Evolutionary conservation across 2,113 vertebrate species (phyloP), one percentile per base, ranked within the genome.

Genomic region (Vulpes lagopus): DNA sequence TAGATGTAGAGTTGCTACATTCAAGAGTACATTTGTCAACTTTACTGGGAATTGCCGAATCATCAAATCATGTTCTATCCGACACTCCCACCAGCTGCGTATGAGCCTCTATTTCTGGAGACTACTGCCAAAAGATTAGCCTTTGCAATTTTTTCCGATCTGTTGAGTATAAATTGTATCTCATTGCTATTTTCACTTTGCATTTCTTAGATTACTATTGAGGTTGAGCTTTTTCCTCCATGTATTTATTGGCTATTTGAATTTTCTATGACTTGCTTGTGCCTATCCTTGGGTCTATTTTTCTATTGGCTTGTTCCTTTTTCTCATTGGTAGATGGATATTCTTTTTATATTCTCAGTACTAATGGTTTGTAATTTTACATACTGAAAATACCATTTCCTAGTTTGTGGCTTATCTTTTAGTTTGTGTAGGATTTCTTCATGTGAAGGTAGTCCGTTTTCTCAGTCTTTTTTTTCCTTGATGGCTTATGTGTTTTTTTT

Each of bases 181-280:
- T 97, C 69, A 57, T 92, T 92, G 69, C 67, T 94, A 64, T 94
- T 96, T 92, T 91, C 76, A 87, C 95, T 96, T 95, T 97, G 57
- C 73, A 89, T 97, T 95, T 97, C 78, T 95, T 97, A 95, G 85
- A 90, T 97, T 95, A 93, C 55, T 96, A 10, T 76, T 94, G 64
- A 69, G 43, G 35, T 78, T 97, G 85, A 71, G 55, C 10, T 23
- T 73, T 82, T 64, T 19, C 30, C 8, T 3, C 43, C 17, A 10
- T 27, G 6, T 95, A 87, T 65, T 95, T 96, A 43, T 74, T 89
- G 35, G 53, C n/a, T 38, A 55, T 97, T 87, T 97, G 62, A 73
- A 19, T 97, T 95, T 97, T 97, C 27, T 96, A 0, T 85, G n/a
- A 86, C 51, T 89, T 60, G 8, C 62, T 94, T 80, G 5, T 95